phyloP scores from a whole-genome alignment of 2,113 vertebrate genomes.

The Coregonus clupeaformis region DNA sequence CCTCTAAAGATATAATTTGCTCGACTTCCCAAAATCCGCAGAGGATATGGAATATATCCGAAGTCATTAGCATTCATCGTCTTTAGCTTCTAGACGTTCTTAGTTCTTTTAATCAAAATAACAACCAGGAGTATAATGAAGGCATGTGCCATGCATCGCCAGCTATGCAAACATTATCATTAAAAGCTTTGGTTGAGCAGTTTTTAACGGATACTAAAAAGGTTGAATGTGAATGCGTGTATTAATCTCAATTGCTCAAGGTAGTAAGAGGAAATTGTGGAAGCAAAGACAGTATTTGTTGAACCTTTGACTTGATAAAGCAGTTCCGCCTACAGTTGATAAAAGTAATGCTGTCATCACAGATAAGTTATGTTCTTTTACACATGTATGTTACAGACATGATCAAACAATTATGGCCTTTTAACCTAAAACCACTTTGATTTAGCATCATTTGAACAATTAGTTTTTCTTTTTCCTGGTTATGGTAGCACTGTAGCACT shows the following conservation, averaged over 20 bases:
- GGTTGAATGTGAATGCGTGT: not conserved
- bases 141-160: not conserved
- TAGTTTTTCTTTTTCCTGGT: not conserved
- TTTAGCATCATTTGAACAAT: not conserved
- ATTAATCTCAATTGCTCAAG: constrained; percentile 8
- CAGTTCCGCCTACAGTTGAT: not conserved
- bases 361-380: not conserved
- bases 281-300: not conserved
- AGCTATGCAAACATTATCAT: constrained; percentile 22
- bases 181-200: not conserved
- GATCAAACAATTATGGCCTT: too few relatives aligned
- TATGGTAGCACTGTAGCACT: not conserved
- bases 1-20: not conserved
- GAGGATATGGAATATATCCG: not conserved
- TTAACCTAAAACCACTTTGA: too few relatives aligned
- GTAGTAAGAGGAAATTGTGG: not conserved
- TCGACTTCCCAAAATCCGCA: constrained; percentile 1
- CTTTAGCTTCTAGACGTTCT: constrained; percentile 20
- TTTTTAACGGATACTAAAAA: not conserved
- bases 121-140: not conserved
- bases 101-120: constrained; percentile 35
- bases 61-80: constrained; percentile 16
- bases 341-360: not conserved
- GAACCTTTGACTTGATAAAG: not conserved
- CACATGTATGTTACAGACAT: too few relatives aligned